A percentile compares a stretch with the other conserved stretches of the same genome.
Evolutionary conservation across 2,888 invertebrate genomes (phyloP).

Genomic region (Spisula subtruncata): DNA sequence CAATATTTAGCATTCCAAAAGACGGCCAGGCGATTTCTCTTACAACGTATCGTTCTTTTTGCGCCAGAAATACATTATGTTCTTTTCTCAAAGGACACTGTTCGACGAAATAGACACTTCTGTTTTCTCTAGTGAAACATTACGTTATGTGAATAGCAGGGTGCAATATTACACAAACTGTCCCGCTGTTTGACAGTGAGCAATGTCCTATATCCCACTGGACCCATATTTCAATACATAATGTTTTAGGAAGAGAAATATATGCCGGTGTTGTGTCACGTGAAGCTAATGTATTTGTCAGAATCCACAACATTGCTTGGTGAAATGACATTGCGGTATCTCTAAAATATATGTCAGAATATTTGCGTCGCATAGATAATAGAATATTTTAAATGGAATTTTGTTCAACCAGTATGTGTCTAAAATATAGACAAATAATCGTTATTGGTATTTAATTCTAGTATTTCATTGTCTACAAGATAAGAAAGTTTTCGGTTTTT

Average conservation of each 20-base stretch:
- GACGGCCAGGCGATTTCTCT: too few relatives aligned
- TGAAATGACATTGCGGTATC: neutral
- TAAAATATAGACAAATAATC: too few relatives aligned
- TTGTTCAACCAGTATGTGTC: too few relatives aligned
- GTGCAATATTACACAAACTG: neutral
- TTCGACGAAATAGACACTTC: neutral
- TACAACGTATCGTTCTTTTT: too few relatives aligned
- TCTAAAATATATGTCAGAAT: neutral
- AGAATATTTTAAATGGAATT: too few relatives aligned
- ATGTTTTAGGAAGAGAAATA: neutral
- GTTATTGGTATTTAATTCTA: too few relatives aligned
- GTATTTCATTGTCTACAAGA: too few relatives aligned
- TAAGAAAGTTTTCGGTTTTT: too few relatives aligned
- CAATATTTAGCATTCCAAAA: too few relatives aligned
- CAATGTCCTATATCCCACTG: neutral
- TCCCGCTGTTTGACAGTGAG: neutral
- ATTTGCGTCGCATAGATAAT: neutral
- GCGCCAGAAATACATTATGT: too few relatives aligned
- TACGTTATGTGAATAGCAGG: neutral
- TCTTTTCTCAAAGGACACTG: too few relatives aligned
- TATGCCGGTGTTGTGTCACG: neutral
- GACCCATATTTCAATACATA: neutral
- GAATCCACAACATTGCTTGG: neutral
- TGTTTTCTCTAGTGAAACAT: neutral
- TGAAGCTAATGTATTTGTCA: neutral